phyloP scores from a whole-genome alignment of 37 sponge, comb jelly and placozoan genomes.

The Diacarnus erythraeanus region DNA sequence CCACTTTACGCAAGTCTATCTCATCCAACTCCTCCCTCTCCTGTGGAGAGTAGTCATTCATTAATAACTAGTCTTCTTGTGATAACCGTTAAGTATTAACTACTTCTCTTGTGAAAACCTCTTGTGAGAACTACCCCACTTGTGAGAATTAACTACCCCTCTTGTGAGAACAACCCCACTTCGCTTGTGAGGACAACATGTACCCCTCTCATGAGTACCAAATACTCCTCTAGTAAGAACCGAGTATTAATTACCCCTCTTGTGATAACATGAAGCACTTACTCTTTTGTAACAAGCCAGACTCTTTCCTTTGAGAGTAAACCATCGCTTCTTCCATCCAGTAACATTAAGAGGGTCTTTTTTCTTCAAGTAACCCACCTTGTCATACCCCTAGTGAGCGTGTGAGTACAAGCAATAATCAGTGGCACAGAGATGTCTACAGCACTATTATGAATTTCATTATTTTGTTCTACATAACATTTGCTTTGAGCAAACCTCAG shows the following conservation, averaged over 20 bases:
- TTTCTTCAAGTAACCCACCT: conserved; percentile 69
- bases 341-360: conserved; percentile 39
- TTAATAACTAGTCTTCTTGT: background rate
- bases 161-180: background rate
- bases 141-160: background rate
- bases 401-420: no score
- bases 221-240: background rate
- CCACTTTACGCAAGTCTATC: conserved; percentile 68
- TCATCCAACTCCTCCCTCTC: conserved; percentile 57
- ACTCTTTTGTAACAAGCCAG: conserved; percentile 63
- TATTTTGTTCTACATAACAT: no score
- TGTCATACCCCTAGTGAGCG: conserved; percentile 71
- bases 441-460: no score
- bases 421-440: no score
- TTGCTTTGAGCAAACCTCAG: no score
- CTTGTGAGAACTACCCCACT: background rate
- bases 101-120: background rate
- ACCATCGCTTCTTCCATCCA: conserved; percentile 79
- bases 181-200: no score
- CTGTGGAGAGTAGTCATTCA: background rate
- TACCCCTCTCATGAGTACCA: conserved; percentile 26
- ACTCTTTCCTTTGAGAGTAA: conserved; percentile 67
- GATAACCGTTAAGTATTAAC: background rate
- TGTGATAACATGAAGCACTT: background rate
- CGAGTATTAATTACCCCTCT: background rate